phyloP scores from a whole-genome alignment of 2,113 vertebrate genomes.

The Mirza zaza region DNA sequence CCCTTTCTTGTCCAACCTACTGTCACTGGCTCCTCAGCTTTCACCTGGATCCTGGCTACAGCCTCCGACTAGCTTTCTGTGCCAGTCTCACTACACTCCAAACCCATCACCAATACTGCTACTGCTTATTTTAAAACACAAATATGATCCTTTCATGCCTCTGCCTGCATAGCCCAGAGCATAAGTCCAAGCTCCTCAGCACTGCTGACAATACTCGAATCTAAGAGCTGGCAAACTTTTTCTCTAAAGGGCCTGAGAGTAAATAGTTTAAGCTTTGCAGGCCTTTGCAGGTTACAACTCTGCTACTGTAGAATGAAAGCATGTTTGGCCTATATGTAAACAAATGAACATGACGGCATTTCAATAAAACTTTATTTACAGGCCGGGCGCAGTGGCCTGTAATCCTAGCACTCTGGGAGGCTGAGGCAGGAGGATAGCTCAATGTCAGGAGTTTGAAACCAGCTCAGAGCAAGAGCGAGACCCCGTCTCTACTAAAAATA shows the following conservation, averaged over 20 bases:
- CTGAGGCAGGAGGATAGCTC: too few species aligned
- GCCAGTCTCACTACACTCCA: not conserved
- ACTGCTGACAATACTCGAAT: not conserved
- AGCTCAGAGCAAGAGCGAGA: too few species aligned
- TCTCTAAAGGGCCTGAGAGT: not conserved
- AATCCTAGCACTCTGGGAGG: too few species aligned
- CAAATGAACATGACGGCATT: not conserved
- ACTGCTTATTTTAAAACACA: not conserved
- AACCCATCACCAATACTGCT: not conserved
- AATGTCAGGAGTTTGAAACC: too few species aligned
- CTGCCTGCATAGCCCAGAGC: not conserved
- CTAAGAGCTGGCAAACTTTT: not conserved
- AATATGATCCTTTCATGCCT: not conserved
- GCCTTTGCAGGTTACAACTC: not conserved
- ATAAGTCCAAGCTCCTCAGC: not conserved
- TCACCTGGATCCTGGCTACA: not conserved
- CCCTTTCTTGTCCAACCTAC: too few species aligned
- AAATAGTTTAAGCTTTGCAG: not conserved
- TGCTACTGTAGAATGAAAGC: not conserved
- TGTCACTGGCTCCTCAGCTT: not conserved
- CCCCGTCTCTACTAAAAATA: too few species aligned
- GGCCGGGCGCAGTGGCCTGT: too few species aligned
- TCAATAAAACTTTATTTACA: not conserved
- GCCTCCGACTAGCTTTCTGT: not conserved
- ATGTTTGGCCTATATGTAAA: not conserved